Base-by-base conservation (phyloP, 2,797 vertebrate species). In the Meriones psammophilus region DNA sequence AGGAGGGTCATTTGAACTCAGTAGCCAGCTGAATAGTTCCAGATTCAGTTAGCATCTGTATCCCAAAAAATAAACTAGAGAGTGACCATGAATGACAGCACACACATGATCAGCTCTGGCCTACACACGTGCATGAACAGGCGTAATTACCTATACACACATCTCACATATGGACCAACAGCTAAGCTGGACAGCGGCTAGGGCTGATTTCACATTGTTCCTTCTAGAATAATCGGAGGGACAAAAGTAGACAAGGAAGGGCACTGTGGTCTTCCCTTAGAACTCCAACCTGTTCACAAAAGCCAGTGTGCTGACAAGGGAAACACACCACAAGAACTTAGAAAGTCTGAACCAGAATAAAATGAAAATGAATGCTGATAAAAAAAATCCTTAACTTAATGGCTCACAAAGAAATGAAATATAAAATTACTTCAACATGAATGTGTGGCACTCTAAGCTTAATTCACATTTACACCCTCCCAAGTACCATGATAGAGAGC, bases 371-470 rank as follows among this genome's bases (percentile, higher is more conserved):
- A 74, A 81, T 36, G 17, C 92, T 18, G 8, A 58, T 83, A 22
- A 66, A 33, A 66, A 33, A 1, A 9, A 10, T 71, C 22, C 60
- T 36, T 56, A 79, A 79, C n/a, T 89, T 83, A 93, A 73, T 54
- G 28, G 50, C 7, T 76, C 22, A 33, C 22, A 86, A 56, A 33
- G n/a, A 50, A 39, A 88, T 68, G 6, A 94, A 87, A 78, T 71
- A 50, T 8, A 36, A 76, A 80, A 56, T 92, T 88, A 88, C 90
- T 73, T 81, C 71, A 89, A 42, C 58, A 42, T 91, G 54, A 17
- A 17, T 42, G 13, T 0, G 4, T 5, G 81, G 5, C 0, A 89
- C 60, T 42, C 33, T 77, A 89, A 88, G 33, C 81, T 74, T 56
- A 76, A 60, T 68, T 85, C 33, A 39, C 28, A 46, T 69, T 42